phyloP scores from a whole-genome alignment of 1,140 invertebrate genomes.

The Pomacea maculata region DNA sequence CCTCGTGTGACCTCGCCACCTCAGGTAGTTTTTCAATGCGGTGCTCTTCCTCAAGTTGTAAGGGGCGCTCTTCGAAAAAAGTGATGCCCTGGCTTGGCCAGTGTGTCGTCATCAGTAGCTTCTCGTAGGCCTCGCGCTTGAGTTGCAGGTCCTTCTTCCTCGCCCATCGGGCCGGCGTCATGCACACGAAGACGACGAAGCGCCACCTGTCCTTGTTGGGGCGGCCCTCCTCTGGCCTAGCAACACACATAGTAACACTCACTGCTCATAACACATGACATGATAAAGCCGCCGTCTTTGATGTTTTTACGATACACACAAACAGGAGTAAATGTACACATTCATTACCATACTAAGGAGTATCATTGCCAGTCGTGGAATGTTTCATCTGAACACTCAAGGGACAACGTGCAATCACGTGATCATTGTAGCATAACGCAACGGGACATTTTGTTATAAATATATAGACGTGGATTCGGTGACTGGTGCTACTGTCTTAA shows the following conservation, averaged over 20 bases:
- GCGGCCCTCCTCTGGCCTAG: slow-evolving; percentile 30
- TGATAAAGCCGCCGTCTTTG: background rate
- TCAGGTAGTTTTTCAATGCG: slow-evolving; percentile 28
- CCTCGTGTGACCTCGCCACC: slow-evolving; percentile 33
- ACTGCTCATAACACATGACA: background rate
- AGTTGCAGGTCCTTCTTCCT: slow-evolving; percentile 30
- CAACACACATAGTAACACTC: background rate
- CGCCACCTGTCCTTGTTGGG: slow-evolving; percentile 45
- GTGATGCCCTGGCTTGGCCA: slow-evolving; percentile 47
- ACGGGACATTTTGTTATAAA: no score
- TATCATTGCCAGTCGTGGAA: no score
- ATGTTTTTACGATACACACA: no score
- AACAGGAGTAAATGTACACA: no score
- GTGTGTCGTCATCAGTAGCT: slow-evolving; percentile 45
- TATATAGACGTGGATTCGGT: no score
- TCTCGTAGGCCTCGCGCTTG: slow-evolving; percentile 42
- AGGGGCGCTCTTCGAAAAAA: slow-evolving; percentile 27
- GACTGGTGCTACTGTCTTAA: no score
- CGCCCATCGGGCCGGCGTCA: slow-evolving; percentile 53
- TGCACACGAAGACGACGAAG: slow-evolving; percentile 53
- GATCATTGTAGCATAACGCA: no score
- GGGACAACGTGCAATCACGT: no score
- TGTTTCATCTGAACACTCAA: no score
- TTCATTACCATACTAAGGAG: no score
- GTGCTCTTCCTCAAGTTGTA: slow-evolving; percentile 25